phyloP scores from a whole-genome alignment of 2,113 vertebrate genomes.

The Arothron firmamentum region DNA sequence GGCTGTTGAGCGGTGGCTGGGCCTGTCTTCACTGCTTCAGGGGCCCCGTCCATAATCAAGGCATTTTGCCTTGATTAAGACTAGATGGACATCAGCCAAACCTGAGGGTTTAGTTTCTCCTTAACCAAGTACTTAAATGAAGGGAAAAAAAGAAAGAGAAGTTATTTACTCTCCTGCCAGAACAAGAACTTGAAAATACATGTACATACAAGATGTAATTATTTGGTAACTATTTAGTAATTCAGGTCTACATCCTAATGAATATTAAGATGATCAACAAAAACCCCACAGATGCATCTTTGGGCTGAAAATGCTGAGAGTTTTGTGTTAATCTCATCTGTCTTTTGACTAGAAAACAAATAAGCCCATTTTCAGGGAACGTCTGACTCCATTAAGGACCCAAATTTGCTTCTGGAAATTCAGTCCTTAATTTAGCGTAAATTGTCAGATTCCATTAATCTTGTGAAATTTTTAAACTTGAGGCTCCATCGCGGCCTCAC shows the following conservation, averaged over 20 bases:
- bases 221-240: not conserved
- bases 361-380: not conserved
- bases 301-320: not conserved
- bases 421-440: not conserved
- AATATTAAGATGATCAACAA: not conserved
- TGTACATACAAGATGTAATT: no score
- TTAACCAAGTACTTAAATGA: no score
- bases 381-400: not conserved
- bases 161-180: no score
- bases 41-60: no score
- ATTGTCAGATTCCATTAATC: conserved; percentile 1
- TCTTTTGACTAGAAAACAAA: not conserved
- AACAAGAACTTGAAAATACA: no score
- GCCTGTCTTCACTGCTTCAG: no score
- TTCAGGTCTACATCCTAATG: not conserved
- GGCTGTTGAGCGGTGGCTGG: no score
- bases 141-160: no score
- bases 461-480: not conserved
- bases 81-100: no score
- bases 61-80: no score
- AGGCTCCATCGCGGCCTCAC: not conserved
- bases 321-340: not conserved
- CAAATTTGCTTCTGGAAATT: not conserved
- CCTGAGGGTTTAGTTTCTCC: no score
- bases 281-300: not conserved